Evolutionary conservation across 1,140 invertebrate genomes (phyloP), one percentile per base, ranked within the genome.

Genomic region (Branchinecta lindahli): DNA sequence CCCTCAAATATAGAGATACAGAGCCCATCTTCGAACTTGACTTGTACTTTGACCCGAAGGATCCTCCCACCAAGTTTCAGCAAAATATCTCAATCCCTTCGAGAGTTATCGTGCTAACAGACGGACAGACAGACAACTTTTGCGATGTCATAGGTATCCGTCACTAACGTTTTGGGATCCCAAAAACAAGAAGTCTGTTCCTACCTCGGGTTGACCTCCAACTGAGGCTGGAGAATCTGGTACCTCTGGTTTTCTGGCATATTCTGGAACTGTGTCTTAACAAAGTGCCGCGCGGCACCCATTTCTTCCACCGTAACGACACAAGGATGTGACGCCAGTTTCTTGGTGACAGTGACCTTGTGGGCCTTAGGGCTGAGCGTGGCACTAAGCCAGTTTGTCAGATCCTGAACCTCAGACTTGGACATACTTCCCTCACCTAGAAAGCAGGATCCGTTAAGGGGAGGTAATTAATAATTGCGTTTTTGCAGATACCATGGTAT

Each of bases 231-330:
- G 45, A 98, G 81, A 18, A 96, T 77, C 2, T 89, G 86, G 76
- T 88, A 94, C 74, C 91, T 83, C 75, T 91, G 88, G 73, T 94
- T 91, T 74, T 94, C 90, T 0, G 86, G 85, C 45, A 95, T 81
- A 74, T 88, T 86, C 76, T 91, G 87, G 68, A 90, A 86, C 75
- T 94, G 91, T 7, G 92, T 94, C 67, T 89, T 84, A 70, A 98
- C 87, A 75, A 98, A 96, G 79, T 98, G 94, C 71, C 95, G 81
- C 0, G 94, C 94, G 9, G 92, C 90, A 0, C 90, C 93, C 93
- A 98, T 96, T 79, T 98, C 94, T 75, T 92, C 88, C 0, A 96
- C 90, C 3, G 92, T 95, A 0, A 98, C 85, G 1, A 96, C 88
- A 78, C 93, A 96, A 0, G 95, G 94, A 82, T 98, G 93, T 2